These are phyloP conservation scores for Baryphthengus martii DNA, from an alignment of 2,113 vertebrate species.

Conservation along the genomic window DNA sequence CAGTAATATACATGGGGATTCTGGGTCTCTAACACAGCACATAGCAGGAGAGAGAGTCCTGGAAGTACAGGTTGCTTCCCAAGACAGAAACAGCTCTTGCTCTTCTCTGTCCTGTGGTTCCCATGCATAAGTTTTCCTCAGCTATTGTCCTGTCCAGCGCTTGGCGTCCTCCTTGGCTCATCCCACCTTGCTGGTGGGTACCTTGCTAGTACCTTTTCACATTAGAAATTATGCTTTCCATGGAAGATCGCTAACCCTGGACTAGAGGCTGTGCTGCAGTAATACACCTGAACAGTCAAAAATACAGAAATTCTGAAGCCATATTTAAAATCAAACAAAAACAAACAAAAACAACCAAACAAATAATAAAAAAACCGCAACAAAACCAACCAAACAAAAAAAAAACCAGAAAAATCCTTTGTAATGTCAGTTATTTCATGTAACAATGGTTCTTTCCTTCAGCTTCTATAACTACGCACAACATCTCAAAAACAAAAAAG, in stretches of 20 bases:
- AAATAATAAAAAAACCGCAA: too few species aligned
- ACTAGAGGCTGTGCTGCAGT: neutral
- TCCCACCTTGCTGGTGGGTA: too few species aligned
- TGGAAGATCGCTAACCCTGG: neutral
- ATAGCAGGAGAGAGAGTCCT: neutral
- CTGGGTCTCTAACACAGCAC: neutral
- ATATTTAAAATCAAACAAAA: neutral
- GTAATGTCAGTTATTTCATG: neutral
- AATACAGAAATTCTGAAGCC: neutral
- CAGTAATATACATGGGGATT: neutral
- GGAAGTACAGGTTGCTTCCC: rapidly evolving
- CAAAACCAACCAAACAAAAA: too few species aligned
- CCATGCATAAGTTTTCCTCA: neutral
- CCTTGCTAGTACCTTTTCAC: neutral
- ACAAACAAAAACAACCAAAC: neutral
- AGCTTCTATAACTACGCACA: neutral
- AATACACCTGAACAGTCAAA: neutral
- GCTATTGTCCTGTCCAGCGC: neutral
- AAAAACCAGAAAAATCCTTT: neutral
- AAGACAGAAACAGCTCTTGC: neutral
- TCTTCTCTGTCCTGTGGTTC: neutral
- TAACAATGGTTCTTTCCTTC: neutral
- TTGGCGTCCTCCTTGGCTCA: neutral
- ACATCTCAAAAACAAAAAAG: neutral
- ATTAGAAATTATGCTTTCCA: neutral